phyloP scores from a whole-genome alignment of 2,888 invertebrate genomes.

The Achlya flavicornis region DNA sequence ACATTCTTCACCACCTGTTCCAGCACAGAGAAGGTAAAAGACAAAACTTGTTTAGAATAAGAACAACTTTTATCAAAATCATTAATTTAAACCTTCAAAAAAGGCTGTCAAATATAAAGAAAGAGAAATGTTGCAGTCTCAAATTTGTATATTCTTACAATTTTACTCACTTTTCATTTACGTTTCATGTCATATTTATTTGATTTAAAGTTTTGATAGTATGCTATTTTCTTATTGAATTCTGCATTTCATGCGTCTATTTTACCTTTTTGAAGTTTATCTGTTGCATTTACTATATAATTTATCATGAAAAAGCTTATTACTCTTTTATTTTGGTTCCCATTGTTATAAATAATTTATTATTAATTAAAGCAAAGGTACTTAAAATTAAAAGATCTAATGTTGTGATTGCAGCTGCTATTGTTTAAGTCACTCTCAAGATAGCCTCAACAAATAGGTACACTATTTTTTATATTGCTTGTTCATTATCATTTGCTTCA shows the following conservation, averaged over 20 bases:
- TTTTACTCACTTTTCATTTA: slow-evolving; percentile 4
- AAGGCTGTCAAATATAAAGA: no score
- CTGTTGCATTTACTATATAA: slow-evolving; percentile 13
- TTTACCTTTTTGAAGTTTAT: slow-evolving; percentile 17
- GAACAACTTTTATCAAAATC: no score
- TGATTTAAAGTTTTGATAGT: background rate
- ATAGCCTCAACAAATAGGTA: slow-evolving; percentile 80
- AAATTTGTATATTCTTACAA: background rate
- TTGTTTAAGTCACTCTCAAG: slow-evolving; percentile 82
- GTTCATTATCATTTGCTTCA: slow-evolving; percentile 56
- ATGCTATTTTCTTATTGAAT: slow-evolving; percentile 10
- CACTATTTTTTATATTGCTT: slow-evolving; percentile 73
- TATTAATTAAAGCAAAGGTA: slow-evolving; percentile 34
- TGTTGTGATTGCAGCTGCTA: slow-evolving; percentile 81
- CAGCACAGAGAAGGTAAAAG: slow-evolving; percentile 78
- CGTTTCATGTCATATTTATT: background rate
- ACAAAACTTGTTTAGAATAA: background rate
- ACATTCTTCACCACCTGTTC: slow-evolving; percentile 73
- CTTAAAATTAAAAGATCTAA: slow-evolving; percentile 58
- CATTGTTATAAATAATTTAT: slow-evolving; percentile 14
- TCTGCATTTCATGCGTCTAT: slow-evolving; percentile 8
- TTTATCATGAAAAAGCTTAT: background rate
- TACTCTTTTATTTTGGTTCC: slow-evolving; percentile 15
- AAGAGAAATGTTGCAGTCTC: background rate
- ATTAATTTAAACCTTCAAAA: no score